Evolutionary conservation across 2,113 vertebrate genomes (phyloP).

Genomic region (Eublepharis macularius): DNA sequence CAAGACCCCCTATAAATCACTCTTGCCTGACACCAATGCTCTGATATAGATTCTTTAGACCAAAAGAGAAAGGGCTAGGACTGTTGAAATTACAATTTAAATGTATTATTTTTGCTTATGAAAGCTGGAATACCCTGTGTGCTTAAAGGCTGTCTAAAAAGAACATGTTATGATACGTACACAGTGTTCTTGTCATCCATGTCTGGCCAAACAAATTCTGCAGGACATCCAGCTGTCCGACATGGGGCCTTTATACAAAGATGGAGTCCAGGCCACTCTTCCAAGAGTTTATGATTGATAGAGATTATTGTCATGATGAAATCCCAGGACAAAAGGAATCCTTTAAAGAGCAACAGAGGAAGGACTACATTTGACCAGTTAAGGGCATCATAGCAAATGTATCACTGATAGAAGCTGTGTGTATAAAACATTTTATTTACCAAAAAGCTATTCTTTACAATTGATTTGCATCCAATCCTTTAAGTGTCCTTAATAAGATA

Average conservation of each 20-base stretch:
- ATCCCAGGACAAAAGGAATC: conserved; percentile 66
- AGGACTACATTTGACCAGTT: too few relatives aligned
- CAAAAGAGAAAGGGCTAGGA: not conserved
- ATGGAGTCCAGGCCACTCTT: conserved; percentile 72
- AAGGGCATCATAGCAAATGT: not conserved
- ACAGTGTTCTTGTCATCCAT: conserved; percentile 32
- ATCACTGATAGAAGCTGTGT: not conserved
- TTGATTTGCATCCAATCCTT: not conserved
- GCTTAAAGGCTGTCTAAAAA: not conserved
- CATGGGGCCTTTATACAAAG: conserved; percentile 62
- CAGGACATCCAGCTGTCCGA: conserved; percentile 27
- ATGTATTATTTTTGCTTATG: not conserved
- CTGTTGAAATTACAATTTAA: not conserved
- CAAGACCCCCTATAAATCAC: too few relatives aligned
- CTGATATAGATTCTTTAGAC: too few relatives aligned
- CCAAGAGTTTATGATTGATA: conserved; percentile 46
- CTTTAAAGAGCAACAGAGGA: conserved; percentile 38
- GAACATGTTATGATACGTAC: not conserved
- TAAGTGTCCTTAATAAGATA: not conserved
- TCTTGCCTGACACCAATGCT: not conserved
- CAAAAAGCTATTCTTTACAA: not conserved
- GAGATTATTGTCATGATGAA: conserved; percentile 62
- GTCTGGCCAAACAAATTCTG: conserved; percentile 68
- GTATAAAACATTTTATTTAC: not conserved
- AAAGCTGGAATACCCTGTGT: not conserved